These are phyloP conservation scores for Callaeas wilsoni DNA, from an alignment of 2,113 vertebrate species.

Conservation along the genomic window DNA sequence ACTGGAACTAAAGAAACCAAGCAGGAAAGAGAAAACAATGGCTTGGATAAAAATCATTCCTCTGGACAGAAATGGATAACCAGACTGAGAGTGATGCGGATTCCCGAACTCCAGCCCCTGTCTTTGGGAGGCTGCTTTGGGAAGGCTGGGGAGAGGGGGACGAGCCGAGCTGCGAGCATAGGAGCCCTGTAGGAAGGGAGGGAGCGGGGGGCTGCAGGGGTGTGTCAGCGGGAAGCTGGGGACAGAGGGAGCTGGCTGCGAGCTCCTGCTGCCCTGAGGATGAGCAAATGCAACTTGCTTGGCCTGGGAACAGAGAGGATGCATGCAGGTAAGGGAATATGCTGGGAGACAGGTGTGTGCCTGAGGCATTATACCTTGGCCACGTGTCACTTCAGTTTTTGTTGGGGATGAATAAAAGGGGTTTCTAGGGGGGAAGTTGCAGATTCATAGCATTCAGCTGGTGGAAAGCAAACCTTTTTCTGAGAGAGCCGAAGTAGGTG, in stretches of 20 bases:
- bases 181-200: neutral
- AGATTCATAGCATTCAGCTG: neutral
- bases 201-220: neutral
- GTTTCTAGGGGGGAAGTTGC: neutral
- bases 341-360: neutral
- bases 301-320: neutral
- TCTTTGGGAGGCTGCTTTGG: neutral
- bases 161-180: accelerated
- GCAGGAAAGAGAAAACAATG: conserved; percentile 42
- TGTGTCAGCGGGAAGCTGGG: neutral
- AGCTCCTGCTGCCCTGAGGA: accelerated
- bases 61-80: neutral
- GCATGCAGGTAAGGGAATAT: neutral
- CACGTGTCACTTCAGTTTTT: neutral
- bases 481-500: neutral
- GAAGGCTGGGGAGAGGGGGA: neutral
- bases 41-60: neutral
- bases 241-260: accelerated
- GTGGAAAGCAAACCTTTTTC: neutral
- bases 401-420: neutral
- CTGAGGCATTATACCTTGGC: neutral
- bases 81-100: neutral
- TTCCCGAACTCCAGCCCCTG: neutral
- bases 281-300: neutral
- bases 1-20: neutral